These are phyloP conservation scores for Manduca sexta DNA, from an alignment of 1,140 invertebrate genomes.

Conservation along the genomic window DNA sequence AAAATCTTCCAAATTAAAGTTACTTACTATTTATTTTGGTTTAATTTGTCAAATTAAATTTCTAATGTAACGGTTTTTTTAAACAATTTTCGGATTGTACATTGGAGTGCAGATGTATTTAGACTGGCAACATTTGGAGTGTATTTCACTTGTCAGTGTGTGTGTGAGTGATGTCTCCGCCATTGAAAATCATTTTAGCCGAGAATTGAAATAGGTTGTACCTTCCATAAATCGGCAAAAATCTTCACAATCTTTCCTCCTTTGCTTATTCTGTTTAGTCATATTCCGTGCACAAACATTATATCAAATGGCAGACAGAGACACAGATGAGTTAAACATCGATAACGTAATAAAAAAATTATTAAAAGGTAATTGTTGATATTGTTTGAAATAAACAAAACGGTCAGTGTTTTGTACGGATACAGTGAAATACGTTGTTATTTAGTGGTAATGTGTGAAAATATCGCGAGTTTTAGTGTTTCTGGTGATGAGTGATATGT, in stretches of 20 bases:
- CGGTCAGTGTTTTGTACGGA: slow-evolving; percentile 13
- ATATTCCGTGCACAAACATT: slow-evolving; percentile 61
- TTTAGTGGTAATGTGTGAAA: slow-evolving; percentile 12
- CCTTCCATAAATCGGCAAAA: slow-evolving; percentile 60
- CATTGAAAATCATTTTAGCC: slow-evolving; percentile 63
- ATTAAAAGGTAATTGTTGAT: slow-evolving; percentile 87
- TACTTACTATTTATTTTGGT: no score
- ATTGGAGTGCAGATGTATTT: neutral
- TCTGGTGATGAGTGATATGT: slow-evolving; percentile 33
- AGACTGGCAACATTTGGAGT: slow-evolving; percentile 39
- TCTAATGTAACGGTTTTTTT: no score
- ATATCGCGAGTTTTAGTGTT: slow-evolving; percentile 16
- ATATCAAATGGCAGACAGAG: slow-evolving; percentile 71
- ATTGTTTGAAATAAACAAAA: slow-evolving; percentile 26
- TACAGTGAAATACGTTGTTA: slow-evolving; percentile 15
- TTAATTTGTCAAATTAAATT: no score
- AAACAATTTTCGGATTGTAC: no score
- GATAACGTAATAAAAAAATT: slow-evolving; percentile 96
- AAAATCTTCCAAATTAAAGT: no score
- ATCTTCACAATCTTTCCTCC: slow-evolving; percentile 54
- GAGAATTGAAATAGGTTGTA: slow-evolving; percentile 63
- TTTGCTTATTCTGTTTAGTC: slow-evolving; percentile 50
- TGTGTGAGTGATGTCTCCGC: slow-evolving; percentile 65
- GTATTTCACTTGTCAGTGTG: slow-evolving; percentile 38
- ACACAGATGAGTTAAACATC: slow-evolving; percentile 85